Evolutionary conservation across 2,888 invertebrate species (phyloP), one percentile per base, ranked within the genome.

Genomic region (Autographa pulchrina): DNA sequence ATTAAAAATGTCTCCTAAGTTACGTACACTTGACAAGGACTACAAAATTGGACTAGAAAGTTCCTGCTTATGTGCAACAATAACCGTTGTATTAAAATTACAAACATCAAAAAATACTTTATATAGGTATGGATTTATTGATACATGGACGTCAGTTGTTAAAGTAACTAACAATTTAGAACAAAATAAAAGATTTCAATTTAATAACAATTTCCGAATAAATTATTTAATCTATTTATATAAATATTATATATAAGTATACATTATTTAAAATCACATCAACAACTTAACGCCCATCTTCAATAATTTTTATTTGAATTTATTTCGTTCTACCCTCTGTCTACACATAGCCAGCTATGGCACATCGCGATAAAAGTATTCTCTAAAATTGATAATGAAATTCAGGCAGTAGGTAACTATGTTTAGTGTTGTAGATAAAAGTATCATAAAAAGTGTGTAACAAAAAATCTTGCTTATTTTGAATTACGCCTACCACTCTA

Each of bases 21-120:
- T 77, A 79, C 60, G 59, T 73, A 83, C 81, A 82, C 72, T 73
- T 69, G 64, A 84, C 78, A 76, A 76, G 71, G 68, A 84, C 79
- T 77, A 84, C 58, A 77, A 80, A 74, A 81, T 78, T 78, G 72
- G 84, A 84, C 84, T 84, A 84, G 85, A 85, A 72, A 74, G 68
- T 77, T 76, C 72, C 75, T 81, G 80, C 70, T 72, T 71, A 71
- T 61, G 79, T 79, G 77, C 75, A 75, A 70, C 58, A 60, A 52
- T 72, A 72, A 74, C 70, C 67, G 60, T 68, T 59, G 60, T 48
- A 68, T 79, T 58, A 66, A 61, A 25, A 68, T 80, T 71, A 72
- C 61, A 68, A 41, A 52, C 18, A 61, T 70, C 66, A 69, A 78
- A 72, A 72, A 80, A 81, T 72, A 71, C 61, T 48, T 65, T 8